A percentile compares a stretch with the other conserved stretches of the same genome.
phyloP scores from a whole-genome alignment of 2,113 vertebrate species.

The Mesitornis unicolor region DNA sequence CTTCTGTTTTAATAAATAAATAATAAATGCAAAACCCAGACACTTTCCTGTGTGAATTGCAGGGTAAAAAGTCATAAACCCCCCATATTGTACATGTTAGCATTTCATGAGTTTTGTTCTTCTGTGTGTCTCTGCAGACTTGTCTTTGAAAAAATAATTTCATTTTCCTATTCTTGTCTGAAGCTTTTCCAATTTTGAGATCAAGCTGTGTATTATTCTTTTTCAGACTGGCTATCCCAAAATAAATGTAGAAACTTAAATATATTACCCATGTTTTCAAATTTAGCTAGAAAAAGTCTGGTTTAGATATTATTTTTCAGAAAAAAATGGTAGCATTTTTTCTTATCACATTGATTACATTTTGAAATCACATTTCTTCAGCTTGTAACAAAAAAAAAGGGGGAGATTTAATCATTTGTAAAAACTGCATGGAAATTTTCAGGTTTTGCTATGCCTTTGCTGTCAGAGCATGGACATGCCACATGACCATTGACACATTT shows the following conservation, averaged over 20 bases:
- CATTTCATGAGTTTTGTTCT: slow-evolving; percentile 38
- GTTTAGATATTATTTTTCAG: not conserved
- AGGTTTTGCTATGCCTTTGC: not conserved
- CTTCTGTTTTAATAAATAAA: slow-evolving; percentile 69
- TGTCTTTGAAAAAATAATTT: slow-evolving; percentile 59
- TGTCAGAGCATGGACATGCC: not conserved
- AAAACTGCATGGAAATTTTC: not conserved
- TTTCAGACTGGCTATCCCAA: slow-evolving; percentile 29
- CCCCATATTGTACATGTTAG: not conserved
- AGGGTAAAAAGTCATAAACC: not conserved
- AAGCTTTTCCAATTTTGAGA: slow-evolving; percentile 57
- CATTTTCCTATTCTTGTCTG: slow-evolving; percentile 23
- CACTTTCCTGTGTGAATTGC: not conserved
- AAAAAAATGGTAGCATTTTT: not conserved
- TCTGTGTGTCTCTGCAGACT: not conserved
- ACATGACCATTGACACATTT: not conserved
- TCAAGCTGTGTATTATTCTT: slow-evolving; percentile 51
- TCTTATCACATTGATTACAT: not conserved
- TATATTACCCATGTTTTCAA: not conserved
- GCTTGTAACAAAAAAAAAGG: not conserved
- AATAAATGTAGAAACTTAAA: slow-evolving; percentile 41
- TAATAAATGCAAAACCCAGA: not conserved
- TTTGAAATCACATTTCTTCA: not conserved
- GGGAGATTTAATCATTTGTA: not conserved
- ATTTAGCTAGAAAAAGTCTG: not conserved